Base-by-base conservation (phyloP, 2,888 invertebrate species). In the Drosophila ustulata region DNA sequence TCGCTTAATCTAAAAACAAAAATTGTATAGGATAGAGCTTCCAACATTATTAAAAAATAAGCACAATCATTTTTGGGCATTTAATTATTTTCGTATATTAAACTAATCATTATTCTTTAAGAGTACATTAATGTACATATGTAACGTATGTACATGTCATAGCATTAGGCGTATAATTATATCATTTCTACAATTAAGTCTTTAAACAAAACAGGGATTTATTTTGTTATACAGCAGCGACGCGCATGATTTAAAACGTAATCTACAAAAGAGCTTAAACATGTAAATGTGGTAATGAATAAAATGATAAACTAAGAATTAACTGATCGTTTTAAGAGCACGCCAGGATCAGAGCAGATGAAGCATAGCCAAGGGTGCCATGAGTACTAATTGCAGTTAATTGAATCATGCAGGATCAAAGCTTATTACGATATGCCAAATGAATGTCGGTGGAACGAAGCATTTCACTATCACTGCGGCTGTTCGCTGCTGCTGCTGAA, bases 401-500 rank as follows among this genome's bases (percentile, higher is more conserved):
- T 58, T 46, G 6, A 55, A 50, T 45, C 7, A 49, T 58, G 32
- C n/a, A 3, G 11, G 5, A 50, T 53, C 34, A 47, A 56, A 71
- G 51, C 62, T 47, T 52, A 58, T 4, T 49, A 32, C 28, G 28
- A 58, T 63, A 49, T 49, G 49, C 43, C 56, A 53, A 45, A 13
- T 41, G 57, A 66, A 62, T 37, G 66, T 58, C 64, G 51, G 41
- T 25, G 41, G 28, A n/a, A 13, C 23, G 37, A 25, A 39, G 5
- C 13, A 26, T 50, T 5, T n/a, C 26, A 26, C 50, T 62, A 75
- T 78, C 63, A 68, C 74, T 82, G 67, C 55, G 58, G 73, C 56
- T 63, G 69, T 55, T 84, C 82, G 75, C 91, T 78, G 66, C 78
- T 85, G 67, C 78, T 85, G 70, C 90, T 91, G 51, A 91, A 85